phyloP scores from a whole-genome alignment of 2,113 vertebrate genomes.

The Pseudorhombus dupliciocellatus region DNA sequence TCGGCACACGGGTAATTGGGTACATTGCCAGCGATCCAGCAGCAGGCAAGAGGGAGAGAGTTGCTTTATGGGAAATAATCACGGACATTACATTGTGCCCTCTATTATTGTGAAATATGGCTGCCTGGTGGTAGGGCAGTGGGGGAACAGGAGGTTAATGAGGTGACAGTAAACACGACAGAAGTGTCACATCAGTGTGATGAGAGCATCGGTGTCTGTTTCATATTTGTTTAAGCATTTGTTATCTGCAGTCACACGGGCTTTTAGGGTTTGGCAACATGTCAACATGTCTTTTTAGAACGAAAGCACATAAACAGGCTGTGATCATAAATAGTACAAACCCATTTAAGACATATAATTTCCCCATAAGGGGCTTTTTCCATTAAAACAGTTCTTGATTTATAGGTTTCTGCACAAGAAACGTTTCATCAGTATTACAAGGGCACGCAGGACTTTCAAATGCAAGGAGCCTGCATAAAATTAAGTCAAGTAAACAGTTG shows the following conservation, averaged over 20 bases:
- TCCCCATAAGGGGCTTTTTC: neutral
- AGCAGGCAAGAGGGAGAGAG: slow-evolving; percentile 25
- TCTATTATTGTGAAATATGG: slow-evolving; percentile 56
- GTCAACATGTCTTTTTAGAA: slow-evolving; percentile 5
- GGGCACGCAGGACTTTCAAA: neutral
- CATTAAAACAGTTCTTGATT: neutral
- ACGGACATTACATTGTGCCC: slow-evolving; percentile 42
- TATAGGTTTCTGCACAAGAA: neutral
- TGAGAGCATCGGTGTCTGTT: slow-evolving; percentile 18
- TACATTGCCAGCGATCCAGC: slow-evolving; percentile 68
- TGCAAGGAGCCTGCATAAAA: neutral
- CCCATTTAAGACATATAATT: neutral
- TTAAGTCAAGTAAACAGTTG: neutral
- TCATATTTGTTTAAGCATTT: slow-evolving; percentile 1
- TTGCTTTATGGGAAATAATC: slow-evolving; percentile 56
- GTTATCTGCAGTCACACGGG: slow-evolving; percentile 14
- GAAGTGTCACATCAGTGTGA: slow-evolving; percentile 31
- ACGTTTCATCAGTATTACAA: neutral
- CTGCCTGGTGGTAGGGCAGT: slow-evolving; percentile 15
- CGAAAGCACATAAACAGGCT: neutral
- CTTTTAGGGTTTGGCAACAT: neutral
- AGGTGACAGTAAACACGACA: slow-evolving; percentile 50
- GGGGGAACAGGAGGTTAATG: slow-evolving; percentile 51
- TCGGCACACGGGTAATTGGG: slow-evolving; percentile 74
- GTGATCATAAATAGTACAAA: neutral